Base-by-base conservation (phyloP, 30 jellyfish, hydroid and myxozoan genomes). In the Pelagia noctiluca region DNA sequence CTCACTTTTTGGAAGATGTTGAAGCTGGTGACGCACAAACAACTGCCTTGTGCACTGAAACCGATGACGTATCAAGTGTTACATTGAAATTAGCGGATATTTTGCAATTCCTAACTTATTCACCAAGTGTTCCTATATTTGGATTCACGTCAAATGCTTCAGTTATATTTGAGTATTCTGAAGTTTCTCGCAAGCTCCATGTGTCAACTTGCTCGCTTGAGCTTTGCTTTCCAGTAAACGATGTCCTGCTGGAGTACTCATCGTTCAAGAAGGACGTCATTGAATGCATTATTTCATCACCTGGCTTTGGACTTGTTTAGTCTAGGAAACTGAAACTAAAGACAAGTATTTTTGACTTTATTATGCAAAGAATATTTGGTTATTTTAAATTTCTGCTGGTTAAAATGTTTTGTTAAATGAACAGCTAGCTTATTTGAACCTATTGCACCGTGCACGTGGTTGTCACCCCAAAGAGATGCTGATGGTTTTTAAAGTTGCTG, bases 1-100 rank as follows among this genome's bases (percentile, higher is more conserved):
- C 74, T 61, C 74, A 61, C 74, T 61, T 61, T 32, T 61, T 61
- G 74, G 74, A 61, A 61, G 74, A 61, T 61, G 74, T 61, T 61
- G 74, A 61, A 61, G 74, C 35, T 3, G 74, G 74, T 61, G 74
- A 61, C 16, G 74, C 74, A 61, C 74, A 61, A 61, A 61, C 74
- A 61, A 61, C 74, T 32, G 74, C 26, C 74, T 7, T 61, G 35
- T 61, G 74, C 74, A 28, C 74, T 21, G 74, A 61, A 61, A 61
- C 74, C 35, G 74, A 61, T 61, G 30, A 61, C 16, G 35, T 61
- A 61, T 61, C 74, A 61, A 61, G 74, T 61, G 35, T 61, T 28
- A 61, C 35, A 61, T 32, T 61, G 74, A 61, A 61, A 61, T 19
- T 61, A 61, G 74, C 74, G 13, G 74, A 2, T 61, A 61, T 61